Evolutionary conservation across 2,113 vertebrate genomes (phyloP), one percentile per base, ranked within the genome.

Genomic region (Pipa parva): DNA sequence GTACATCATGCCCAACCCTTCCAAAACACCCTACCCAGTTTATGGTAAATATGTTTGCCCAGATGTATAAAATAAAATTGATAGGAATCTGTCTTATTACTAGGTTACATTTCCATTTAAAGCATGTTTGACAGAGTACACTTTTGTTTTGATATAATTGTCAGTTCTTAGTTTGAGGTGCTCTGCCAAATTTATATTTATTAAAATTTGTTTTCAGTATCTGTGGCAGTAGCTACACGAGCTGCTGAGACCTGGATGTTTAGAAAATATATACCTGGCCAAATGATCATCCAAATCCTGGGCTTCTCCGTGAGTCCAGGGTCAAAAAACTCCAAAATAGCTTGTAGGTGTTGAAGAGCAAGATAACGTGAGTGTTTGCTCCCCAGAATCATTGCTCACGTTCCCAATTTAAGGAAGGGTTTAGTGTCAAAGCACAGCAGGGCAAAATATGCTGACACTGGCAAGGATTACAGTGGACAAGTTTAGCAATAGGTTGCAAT

Each of bases 401-500:
- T 63, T 79, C 65, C 22, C 31, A 21, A 15, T 69, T 73, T 1
- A 42, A 58, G 76, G 68, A 31, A 55, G 73, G 42, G 71, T 52
- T 50, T 24, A 70, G 27, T 49, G 58, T 70, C 49, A 27, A 57
- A 70, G 57, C 58, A 61, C 66, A 60, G 66, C 66, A 20, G 66
- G 66, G 66, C 66, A 70, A 70, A n/a, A 49, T 70, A 61, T 70
- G 66, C 66, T 29, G 66, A 61, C 48, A 70, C 66, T 70, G 66
- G 66, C 66, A 70, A 45, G 66, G 66, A 70, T 70, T 70, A 61
- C 61, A 70, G 56, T 68, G 65, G 65, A 68, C 55, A 68, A 68
- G 66, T 61, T 70, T 70, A 70, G 58, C 66, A 70, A 70, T 54
- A 54, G 46, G 58, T 70, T 70, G 66, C 66, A 70, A 70, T 70